Evolutionary conservation across 1,140 invertebrate genomes (phyloP), one percentile per base, ranked within the genome.

Genomic region (Drosophila quadrilineata): DNA sequence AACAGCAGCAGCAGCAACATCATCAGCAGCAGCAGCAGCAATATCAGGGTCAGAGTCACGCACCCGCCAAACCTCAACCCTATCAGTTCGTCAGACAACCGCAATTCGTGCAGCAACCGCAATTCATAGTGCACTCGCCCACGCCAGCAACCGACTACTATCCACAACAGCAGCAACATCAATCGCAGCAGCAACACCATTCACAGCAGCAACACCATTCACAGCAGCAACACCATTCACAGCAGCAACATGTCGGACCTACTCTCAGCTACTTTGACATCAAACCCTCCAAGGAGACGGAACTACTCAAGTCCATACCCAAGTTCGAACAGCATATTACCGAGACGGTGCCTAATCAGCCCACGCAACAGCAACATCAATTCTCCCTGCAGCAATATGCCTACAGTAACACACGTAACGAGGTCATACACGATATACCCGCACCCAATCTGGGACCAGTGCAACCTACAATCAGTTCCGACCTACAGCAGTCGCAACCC

Each of bases 271-370:
- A 75, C 9, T 89, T 88, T 6, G 87, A 88, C 35, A 82, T 88
- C 3, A 71, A 87, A 22, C 75, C 87, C 3, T 89, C 87, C 3
- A 88, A 88, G 57, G 88, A 89, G 46, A 93, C 94, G 9, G 94
- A 95, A 89, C 90, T 95, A 31, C 92, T 94, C n/a, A 92, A 93
- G 59, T 92, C 94, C 21, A 92, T 95, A 50, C 93, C 94, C 4
- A 94, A 94, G 90, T 93, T 93, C 56, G 94, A 95, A 89, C 94
- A 95, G 68, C 94, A 95, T 77, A 93, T 93, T 33, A 92, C 92
- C 3, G 91, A 93, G 14, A 91, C 90, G 26, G 89, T 91, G 0
- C 75, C 87, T 8, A 69, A 73, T 29, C 67, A 62, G 26, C 12
- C 73, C 53, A 14, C 38, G 3, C 57, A 60, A 1, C 50, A 50